Evolutionary conservation across 2,113 vertebrate species (phyloP).

Genomic region (Eudyptes chrysolophus): DNA sequence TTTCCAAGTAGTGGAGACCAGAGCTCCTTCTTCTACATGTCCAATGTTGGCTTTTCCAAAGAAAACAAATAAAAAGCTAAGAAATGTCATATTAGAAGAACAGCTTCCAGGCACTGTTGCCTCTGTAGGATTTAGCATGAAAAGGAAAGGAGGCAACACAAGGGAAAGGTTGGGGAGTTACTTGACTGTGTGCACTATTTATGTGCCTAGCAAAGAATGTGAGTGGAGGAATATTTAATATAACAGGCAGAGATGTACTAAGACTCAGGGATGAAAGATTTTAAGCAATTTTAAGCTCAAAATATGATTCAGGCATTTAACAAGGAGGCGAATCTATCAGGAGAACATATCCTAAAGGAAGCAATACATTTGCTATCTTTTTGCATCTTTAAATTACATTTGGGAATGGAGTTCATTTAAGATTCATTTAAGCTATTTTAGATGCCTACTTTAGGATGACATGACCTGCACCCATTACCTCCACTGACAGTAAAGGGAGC

Average conservation of each 20-base stretch:
- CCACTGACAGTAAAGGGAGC: not conserved
- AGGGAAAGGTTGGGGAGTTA: not conserved
- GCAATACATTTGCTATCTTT: not conserved
- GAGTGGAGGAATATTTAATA: not conserved
- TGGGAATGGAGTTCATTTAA: not conserved
- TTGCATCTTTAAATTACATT: slow-evolving; percentile 16
- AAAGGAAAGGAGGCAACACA: not conserved
- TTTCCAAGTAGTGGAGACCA: not conserved
- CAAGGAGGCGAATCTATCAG: not conserved
- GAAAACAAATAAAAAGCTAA: not conserved
- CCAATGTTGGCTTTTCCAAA: not conserved
- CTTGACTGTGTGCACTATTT: not conserved
- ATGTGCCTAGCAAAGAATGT: not conserved
- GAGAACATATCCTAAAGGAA: not conserved
- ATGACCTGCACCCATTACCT: not conserved
- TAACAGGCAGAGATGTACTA: not conserved
- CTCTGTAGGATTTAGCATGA: not conserved
- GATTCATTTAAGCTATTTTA: not conserved
- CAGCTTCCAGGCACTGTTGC: not conserved
- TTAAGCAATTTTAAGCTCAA: not conserved
- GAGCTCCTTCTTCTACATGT: not conserved
- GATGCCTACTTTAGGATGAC: not conserved
- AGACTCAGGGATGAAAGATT: not conserved
- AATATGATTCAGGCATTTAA: not conserved
- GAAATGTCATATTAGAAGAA: not conserved